Conservation (phyloP, 2,113 vertebrate species). For the Ictalurus punctatus region DNA sequence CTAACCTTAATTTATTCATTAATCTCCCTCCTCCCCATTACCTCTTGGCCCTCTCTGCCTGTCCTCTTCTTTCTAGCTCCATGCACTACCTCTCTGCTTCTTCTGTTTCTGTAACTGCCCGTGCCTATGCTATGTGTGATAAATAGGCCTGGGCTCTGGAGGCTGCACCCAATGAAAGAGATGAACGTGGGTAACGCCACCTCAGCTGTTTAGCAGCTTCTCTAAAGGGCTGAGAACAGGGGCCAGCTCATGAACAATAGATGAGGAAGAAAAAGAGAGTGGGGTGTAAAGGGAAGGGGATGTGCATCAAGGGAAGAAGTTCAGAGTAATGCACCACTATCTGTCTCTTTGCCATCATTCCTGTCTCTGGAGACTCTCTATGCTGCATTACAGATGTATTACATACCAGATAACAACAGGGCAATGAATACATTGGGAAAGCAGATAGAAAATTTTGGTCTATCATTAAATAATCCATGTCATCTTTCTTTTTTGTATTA, state of each 20-base stretch:
- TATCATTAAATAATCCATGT: neutral
- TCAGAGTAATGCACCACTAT: slow-evolving; percentile 26
- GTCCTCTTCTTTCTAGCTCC: neutral
- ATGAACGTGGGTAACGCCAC: slow-evolving; percentile 34
- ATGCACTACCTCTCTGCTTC: neutral
- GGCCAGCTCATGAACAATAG: slow-evolving; percentile 13
- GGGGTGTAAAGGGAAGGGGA: neutral
- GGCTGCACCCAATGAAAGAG: slow-evolving; percentile 29
- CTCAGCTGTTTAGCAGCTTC: slow-evolving; percentile 39
- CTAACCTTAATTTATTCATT: neutral
- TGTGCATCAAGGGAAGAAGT: slow-evolving; percentile 4
- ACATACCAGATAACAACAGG: neutral
- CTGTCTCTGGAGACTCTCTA: slow-evolving; percentile 20
- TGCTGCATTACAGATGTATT: slow-evolving; percentile 18
- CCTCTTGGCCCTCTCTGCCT: neutral
- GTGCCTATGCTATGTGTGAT: slow-evolving; percentile 24
- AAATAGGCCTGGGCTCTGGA: slow-evolving; percentile 28
- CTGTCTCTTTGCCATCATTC: neutral
- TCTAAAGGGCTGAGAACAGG: slow-evolving; percentile 2
- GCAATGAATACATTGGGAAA: slow-evolving; percentile 2
- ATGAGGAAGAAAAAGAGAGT: slow-evolving; percentile 2
- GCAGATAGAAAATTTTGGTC: neutral
- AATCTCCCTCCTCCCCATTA: neutral
- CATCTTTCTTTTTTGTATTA: neutral
- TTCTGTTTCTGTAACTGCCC: neutral